phyloP scores from a whole-genome alignment of 2,113 vertebrate genomes.

The Microcebus murinus region DNA sequence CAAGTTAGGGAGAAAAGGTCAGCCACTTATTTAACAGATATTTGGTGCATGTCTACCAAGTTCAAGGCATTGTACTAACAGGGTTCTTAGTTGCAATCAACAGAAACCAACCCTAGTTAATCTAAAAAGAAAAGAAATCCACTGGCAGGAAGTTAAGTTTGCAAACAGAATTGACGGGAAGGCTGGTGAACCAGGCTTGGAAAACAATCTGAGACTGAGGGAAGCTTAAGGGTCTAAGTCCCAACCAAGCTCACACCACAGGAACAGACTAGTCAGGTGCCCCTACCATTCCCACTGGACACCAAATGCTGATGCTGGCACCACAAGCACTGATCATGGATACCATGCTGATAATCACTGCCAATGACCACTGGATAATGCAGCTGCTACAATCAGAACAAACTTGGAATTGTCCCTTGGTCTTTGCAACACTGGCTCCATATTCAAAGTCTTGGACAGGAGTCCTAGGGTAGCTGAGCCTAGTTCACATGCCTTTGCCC shows the following conservation, averaged over 20 bases:
- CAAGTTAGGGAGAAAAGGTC: background rate
- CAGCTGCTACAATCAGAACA: background rate
- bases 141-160: constrained; percentile 9
- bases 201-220: background rate
- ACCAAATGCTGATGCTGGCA: background rate
- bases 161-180: constrained; percentile 16
- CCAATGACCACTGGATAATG: background rate
- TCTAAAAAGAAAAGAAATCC: constrained; percentile 43
- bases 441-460: background rate
- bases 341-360: background rate
- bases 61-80: constrained; percentile 34
- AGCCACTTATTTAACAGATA: constrained; percentile 26
- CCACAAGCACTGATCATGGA: background rate
- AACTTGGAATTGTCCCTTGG: background rate
- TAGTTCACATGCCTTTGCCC: background rate
- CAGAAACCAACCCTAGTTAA: constrained; percentile 47
- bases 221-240: background rate
- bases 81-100: background rate
- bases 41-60: constrained; percentile 13
- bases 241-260: background rate
- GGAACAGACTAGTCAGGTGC: background rate
- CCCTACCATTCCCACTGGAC: background rate
- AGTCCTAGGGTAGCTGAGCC: background rate
- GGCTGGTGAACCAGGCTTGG: background rate
- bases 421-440: constrained; percentile 33